A percentile compares a stretch with the other conserved stretches of the same genome.
Evolutionary conservation across 2,888 invertebrate species (phyloP).

Genomic region (Pardosa pseudoannulata): DNA sequence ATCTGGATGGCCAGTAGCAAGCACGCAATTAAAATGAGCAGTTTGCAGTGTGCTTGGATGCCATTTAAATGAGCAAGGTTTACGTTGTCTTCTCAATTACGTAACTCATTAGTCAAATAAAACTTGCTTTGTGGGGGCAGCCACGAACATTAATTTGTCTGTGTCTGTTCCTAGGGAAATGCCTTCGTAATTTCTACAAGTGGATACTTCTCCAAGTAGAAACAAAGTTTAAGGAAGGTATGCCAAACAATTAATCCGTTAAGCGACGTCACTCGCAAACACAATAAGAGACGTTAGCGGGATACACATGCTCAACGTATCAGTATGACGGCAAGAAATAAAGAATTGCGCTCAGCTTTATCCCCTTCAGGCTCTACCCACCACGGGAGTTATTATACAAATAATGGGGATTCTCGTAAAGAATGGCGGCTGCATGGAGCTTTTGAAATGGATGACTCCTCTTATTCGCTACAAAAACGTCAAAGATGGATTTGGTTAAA

Average conservation of each 20-base stretch:
- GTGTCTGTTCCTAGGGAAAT: conserved; percentile 56
- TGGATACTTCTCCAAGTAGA: conserved; percentile 49
- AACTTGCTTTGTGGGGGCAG: conserved; percentile 61
- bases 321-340: conserved; percentile 31
- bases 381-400: neutral
- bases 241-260: conserved; percentile 70
- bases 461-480: neutral
- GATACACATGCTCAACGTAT: conserved; percentile 56
- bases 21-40: conserved; percentile 64
- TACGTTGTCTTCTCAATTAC: conserved; percentile 71
- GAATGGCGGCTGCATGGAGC: no score
- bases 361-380: neutral
- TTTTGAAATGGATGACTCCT: neutral
- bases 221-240: conserved; percentile 64
- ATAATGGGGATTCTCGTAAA: neutral
- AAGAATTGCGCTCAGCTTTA: conserved; percentile 17
- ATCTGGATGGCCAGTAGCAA: conserved; percentile 22
- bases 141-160: conserved; percentile 69
- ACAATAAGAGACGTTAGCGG: conserved; percentile 38
- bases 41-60: conserved; percentile 46
- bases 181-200: conserved; percentile 61
- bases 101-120: conserved; percentile 71
- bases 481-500: neutral
- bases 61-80: conserved; percentile 69
- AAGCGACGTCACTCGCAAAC: conserved; percentile 38